phyloP scores from a whole-genome alignment of 1,140 invertebrate genomes.

The Heterodera schachtii region DNA sequence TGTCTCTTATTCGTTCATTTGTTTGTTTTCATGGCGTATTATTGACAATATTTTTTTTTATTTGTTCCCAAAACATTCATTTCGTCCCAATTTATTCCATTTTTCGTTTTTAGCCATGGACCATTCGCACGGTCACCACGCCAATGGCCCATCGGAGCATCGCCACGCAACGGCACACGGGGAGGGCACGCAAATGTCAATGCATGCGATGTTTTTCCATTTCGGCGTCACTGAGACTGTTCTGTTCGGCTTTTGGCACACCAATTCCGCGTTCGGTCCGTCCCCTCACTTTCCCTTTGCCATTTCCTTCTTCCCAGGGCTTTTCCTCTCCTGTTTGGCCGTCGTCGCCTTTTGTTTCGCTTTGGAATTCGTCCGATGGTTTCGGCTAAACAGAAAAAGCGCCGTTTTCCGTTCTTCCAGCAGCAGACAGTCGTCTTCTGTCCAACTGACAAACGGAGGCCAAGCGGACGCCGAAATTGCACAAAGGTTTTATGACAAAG shows the following conservation, averaged over 20 bases:
- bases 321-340: constrained; percentile 57
- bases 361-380: constrained; percentile 55
- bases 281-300: constrained; percentile 16
- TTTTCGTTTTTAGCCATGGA: not conserved
- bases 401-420: constrained; percentile 19
- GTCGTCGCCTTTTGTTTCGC: constrained; percentile 53
- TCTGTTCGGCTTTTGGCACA: constrained; percentile 59
- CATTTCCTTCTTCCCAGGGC: constrained; percentile 42
- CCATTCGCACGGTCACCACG: not conserved
- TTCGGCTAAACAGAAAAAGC: constrained; percentile 46
- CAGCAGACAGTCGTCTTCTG: constrained; percentile 3
- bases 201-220: constrained; percentile 60
- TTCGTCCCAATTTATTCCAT: not conserved
- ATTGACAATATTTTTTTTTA: too few relatives aligned
- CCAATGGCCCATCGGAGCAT: not conserved
- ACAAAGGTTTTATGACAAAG: constrained; percentile 14
- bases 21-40: too few relatives aligned
- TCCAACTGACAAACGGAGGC: not conserved
- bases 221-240: constrained; percentile 60
- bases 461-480: not conserved
- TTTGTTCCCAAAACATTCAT: too few relatives aligned
- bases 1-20: too few relatives aligned
- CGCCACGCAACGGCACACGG: constrained; percentile 4
- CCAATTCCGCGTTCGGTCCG: constrained; percentile 40
- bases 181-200: constrained; percentile 24